A percentile compares a stretch with the other conserved stretches of the same genome.
These are phyloP conservation scores for Stichopus chloronotus DNA, from an alignment of 35 echinoderm and acorn worm genomes.

Conservation along the genomic window DNA sequence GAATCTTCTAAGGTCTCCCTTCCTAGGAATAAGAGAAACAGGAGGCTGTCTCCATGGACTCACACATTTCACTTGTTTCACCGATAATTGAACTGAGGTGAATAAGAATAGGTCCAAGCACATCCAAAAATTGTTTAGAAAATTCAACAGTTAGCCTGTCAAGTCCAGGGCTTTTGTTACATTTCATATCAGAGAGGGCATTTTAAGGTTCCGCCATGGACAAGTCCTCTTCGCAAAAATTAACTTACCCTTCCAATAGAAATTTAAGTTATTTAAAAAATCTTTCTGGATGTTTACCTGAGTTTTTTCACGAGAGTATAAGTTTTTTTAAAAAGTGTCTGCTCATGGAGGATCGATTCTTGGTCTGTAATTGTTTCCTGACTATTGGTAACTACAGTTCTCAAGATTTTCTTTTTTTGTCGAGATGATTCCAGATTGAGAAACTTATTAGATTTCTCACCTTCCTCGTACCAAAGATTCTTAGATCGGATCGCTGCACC, in stretches of 20 bases:
- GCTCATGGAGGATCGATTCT: conserved; percentile 3
- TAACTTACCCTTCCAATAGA: not conserved
- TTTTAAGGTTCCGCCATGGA: not conserved
- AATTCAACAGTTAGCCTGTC: conserved; percentile 39
- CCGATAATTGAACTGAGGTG: not conserved
- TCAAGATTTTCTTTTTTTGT: conserved; percentile 21
- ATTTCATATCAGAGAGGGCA: not conserved
- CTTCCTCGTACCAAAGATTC: not conserved
- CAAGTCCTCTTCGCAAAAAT: not conserved
- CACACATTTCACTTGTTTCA: conserved; percentile 6
- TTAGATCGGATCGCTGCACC: conserved; percentile 11
- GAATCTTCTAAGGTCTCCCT: conserved; percentile 26
- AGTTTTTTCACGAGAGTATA: not conserved
- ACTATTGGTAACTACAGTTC: not conserved
- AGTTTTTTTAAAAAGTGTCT: not conserved
- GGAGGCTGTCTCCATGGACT: conserved; percentile 27
- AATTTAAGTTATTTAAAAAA: conserved; percentile 11
- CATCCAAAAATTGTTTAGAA: conserved; percentile 31
- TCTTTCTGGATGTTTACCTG: not conserved
- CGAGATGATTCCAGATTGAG: not conserved
- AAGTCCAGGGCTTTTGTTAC: conserved; percentile 28
- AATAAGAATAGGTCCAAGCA: conserved; percentile 17
- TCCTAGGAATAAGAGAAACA: conserved; percentile 40
- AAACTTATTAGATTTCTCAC: not conserved
- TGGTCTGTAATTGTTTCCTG: not conserved